phyloP scores from a whole-genome alignment of 2,888 invertebrate genomes.

The Lasioglossum leucozonium region DNA sequence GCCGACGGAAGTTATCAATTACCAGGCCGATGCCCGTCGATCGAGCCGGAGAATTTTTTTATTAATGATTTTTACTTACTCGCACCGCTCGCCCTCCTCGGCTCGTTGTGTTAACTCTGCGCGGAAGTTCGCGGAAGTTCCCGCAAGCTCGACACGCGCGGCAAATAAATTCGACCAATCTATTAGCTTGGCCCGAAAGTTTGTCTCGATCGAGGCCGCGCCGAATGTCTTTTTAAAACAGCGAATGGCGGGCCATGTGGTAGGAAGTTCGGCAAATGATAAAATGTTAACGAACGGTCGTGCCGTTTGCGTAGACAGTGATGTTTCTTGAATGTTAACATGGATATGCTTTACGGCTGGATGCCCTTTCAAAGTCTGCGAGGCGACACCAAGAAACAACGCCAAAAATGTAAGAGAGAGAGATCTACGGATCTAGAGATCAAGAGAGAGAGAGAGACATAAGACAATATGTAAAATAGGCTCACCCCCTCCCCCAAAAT shows the following conservation, averaged over 20 bases:
- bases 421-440: too few species aligned
- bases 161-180: background rate
- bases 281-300: background rate
- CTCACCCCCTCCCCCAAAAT: too few species aligned
- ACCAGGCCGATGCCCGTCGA: constrained; percentile 3
- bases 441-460: too few species aligned
- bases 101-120: background rate
- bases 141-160: background rate
- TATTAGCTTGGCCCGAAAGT: background rate
- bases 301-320: background rate
- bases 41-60: background rate
- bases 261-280: background rate
- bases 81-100: background rate
- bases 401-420: too few species aligned
- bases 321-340: too few species aligned
- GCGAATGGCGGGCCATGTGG: background rate
- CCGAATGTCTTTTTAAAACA: background rate
- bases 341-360: too few species aligned
- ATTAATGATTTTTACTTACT: background rate
- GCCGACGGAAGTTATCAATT: constrained; percentile 18
- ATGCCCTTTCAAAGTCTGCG: too few species aligned
- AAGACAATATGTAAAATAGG: too few species aligned
- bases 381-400: too few species aligned
- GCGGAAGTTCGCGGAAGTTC: background rate
- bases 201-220: background rate